Base-by-base conservation (phyloP, 2,888 invertebrate genomes). In the Strigamia crassipes region DNA sequence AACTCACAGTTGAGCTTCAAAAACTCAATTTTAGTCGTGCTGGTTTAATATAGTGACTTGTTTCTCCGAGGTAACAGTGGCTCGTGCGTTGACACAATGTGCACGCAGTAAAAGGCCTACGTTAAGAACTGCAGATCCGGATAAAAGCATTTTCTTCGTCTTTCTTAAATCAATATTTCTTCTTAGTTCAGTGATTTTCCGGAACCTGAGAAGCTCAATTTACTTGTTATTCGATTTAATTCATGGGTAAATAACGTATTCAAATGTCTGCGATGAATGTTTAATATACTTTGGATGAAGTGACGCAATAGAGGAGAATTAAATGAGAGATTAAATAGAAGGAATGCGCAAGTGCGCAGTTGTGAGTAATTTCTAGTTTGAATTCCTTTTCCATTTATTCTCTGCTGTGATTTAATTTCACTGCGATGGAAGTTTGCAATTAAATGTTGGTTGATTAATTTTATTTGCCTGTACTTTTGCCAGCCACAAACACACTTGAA, bases 361-460 rank as follows among this genome's bases (percentile, higher is more conserved):
- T 56, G 73, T 73, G 73, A 73, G 27, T 31, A 31, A 27, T 73
- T 73, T 73, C 31, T 27, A 2, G 12, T 73, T 31, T 23, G 31
- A 31, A 73, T 73, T 73, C 73, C 31, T 73, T 15, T 31, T 73
- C 31, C 73, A 73, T 73, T 73, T 27, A 73, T 73, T 73, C n/a
- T 51, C 27, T 15, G 31, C 73, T 73, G 27, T 73, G 73, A 73
- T 73, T 73, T 73, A 73, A 73, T 73, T 73, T 73, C 31, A 23
- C 8, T 9, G 27, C 27, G 23, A 73, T n/a, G 73, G n/a, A 23
- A 66, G 27, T 12, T 66, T 21, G 31, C 73, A 73, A 73, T 27
- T 73, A 73, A 73, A 73, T 73, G 13, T 10, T 1, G n/a, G 56
- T 56, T 18, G 56, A 18, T 56, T 56, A 21, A 56, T 56, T 56